Conservation (phyloP, 2,113 vertebrate genomes). For the Corydoras sp. region DNA sequence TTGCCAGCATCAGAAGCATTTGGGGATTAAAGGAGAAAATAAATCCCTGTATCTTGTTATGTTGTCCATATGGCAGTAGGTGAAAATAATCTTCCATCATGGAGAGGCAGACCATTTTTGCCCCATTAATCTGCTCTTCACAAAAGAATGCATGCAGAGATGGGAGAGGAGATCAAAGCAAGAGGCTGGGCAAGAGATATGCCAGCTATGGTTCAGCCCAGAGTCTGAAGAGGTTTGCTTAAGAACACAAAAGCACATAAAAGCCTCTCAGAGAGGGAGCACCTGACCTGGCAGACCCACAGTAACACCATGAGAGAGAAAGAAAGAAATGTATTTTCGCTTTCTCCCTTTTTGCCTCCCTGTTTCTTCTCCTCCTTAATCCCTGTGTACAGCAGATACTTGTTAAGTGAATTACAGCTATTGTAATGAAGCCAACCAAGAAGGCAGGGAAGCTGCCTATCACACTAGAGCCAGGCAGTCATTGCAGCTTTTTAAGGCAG, state of each 20-base stretch:
- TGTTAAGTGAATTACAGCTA: conserved; percentile 15
- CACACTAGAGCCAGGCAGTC: conserved; percentile 1
- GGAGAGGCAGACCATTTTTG: conserved; percentile 32
- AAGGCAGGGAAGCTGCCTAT: background rate
- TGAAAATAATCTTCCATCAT: conserved; percentile 43
- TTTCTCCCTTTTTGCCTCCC: conserved; percentile 4
- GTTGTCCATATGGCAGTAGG: conserved; percentile 45
- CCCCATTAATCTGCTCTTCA: conserved; percentile 42
- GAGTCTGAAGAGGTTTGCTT: conserved; percentile 50
- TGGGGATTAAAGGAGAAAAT: conserved; percentile 40
- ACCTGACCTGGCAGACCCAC: conserved; percentile 26
- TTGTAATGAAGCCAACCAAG: conserved; percentile 1
- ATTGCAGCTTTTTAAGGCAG: conserved; percentile 1
- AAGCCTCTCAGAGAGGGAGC: conserved; percentile 52
- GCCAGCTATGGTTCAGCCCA: conserved; percentile 30
- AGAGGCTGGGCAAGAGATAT: conserved; percentile 37
- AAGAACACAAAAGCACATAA: conserved; percentile 59
- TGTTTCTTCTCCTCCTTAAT: conserved; percentile 6
- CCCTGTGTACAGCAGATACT: conserved; percentile 15
- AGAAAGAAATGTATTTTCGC: background rate
- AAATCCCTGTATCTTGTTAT: conserved; percentile 41
- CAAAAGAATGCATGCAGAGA: conserved; percentile 41
- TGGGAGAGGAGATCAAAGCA: conserved; percentile 44
- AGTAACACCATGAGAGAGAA: background rate
- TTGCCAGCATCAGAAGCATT: conserved; percentile 31